Percentiles rank a stretch among this genome's conserved stretches.
Evolutionary conservation across 1,140 invertebrate genomes (phyloP).

Genomic region (Bemisia tabaci): DNA sequence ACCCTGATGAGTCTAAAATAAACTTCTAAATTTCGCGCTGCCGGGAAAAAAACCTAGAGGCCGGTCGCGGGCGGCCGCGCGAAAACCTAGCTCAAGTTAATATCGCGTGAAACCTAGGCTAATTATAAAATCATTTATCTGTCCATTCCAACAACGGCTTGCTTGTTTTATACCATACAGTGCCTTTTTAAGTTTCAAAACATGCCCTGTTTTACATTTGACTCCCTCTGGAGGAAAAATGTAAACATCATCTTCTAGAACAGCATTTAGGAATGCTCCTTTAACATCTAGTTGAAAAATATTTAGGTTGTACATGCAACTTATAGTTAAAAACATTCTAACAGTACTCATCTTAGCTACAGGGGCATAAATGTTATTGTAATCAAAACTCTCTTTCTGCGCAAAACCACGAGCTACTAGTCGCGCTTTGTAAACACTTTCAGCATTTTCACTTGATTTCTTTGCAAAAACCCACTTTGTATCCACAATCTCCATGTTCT

Average conservation of each 20-base stretch:
- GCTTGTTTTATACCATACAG: slow-evolving; percentile 1
- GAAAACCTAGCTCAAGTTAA: not conserved
- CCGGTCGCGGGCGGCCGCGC: too few relatives aligned
- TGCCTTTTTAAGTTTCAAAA: not conserved
- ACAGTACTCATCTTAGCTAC: slow-evolving; percentile 14
- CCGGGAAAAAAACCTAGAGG: too few relatives aligned
- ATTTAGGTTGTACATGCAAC: slow-evolving; percentile 16
- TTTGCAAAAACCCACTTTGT: slow-evolving; percentile 32
- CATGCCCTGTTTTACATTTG: not conserved
- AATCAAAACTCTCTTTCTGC: slow-evolving; percentile 6
- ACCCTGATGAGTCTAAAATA: too few relatives aligned
- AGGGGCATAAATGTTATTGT: slow-evolving; percentile 9
- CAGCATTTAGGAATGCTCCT: slow-evolving; percentile 30
- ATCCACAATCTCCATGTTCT: slow-evolving; percentile 23
- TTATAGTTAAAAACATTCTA: slow-evolving; percentile 23
- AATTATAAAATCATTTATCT: not conserved
- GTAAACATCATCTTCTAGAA: slow-evolving; percentile 29
- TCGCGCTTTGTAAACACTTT: slow-evolving; percentile 11
- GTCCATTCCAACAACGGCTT: not conserved
- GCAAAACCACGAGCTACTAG: slow-evolving; percentile 10
- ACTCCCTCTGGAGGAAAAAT: slow-evolving; percentile 28
- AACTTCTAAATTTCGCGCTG: too few relatives aligned
- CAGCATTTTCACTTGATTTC: slow-evolving; percentile 13
- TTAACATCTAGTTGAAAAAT: slow-evolving; percentile 30
- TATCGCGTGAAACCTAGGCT: not conserved